Percentiles rank a stretch among this genome's conserved stretches.
Conservation (phyloP, 2,888 invertebrate genomes). For the Dinocampus coccinellae region DNA sequence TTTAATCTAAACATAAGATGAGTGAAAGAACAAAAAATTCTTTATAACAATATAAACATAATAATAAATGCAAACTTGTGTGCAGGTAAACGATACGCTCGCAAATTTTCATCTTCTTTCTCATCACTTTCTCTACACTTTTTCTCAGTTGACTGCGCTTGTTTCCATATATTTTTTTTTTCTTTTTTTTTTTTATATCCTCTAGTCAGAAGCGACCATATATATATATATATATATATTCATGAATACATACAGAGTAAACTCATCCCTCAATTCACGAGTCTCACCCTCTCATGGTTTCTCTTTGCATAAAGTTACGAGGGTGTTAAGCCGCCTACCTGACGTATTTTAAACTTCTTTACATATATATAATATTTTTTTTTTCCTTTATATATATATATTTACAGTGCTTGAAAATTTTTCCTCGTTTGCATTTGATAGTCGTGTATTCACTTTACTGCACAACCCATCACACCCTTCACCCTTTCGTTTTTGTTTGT, state of each 20-base stretch:
- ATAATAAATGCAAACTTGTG: neutral
- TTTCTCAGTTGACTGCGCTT: neutral
- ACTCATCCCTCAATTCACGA: slow-evolving; percentile 17
- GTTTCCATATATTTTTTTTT: neutral
- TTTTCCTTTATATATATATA: slow-evolving; percentile 28
- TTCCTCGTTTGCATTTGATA: neutral
- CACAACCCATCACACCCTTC: no score
- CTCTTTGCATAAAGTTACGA: slow-evolving; percentile 46
- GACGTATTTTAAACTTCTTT: slow-evolving; percentile 55
- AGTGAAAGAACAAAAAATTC: neutral
- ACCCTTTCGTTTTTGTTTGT: no score
- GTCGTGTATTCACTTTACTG: slow-evolving; percentile 31
- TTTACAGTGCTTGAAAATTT: slow-evolving; percentile 8
- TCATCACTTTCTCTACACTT: neutral
- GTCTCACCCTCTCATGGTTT: slow-evolving; percentile 27
- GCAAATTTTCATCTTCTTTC: neutral
- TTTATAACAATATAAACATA: no score
- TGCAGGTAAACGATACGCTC: neutral
- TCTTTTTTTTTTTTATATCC: no score
- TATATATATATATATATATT: neutral
- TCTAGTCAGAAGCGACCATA: slow-evolving; percentile 10
- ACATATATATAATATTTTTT: slow-evolving; percentile 47
- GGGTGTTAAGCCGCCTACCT: slow-evolving; percentile 54
- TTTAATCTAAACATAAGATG: neutral
- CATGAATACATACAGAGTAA: neutral